Percentiles rank a stretch among this genome's conserved stretches.
Conservation (phyloP, 2,888 invertebrate species). For the Dioctria linearis region DNA sequence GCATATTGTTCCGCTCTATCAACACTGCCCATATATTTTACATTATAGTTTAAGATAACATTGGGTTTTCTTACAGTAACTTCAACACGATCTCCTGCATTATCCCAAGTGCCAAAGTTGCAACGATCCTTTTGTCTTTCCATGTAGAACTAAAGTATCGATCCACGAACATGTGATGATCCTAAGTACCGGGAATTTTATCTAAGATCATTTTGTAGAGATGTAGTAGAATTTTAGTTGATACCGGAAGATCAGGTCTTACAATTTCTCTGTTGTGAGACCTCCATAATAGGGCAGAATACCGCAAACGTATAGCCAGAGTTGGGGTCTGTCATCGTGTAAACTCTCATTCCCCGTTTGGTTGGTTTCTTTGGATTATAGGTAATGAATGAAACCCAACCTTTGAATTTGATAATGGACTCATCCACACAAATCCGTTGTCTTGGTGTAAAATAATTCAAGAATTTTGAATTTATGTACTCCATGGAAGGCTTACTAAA, state of each 20-base stretch:
- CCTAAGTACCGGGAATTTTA: background rate
- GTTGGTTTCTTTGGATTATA: background rate
- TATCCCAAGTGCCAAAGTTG: too few relatives aligned
- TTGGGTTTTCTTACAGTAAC: too few relatives aligned
- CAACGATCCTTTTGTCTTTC: too few relatives aligned
- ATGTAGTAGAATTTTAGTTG: background rate
- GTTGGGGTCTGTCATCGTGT: background rate
- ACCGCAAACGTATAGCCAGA: background rate
- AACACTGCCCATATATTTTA: too few relatives aligned
- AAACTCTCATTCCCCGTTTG: background rate
- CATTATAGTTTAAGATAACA: too few relatives aligned
- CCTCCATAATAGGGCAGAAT: background rate
- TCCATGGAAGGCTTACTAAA: background rate
- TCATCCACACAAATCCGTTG: background rate
- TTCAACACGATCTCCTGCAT: too few relatives aligned
- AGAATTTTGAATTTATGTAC: background rate
- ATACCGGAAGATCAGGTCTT: background rate
- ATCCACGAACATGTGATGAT: background rate
- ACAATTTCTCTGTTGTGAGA: background rate
- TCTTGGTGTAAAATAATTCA: background rate
- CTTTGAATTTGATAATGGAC: background rate
- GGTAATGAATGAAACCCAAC: background rate
- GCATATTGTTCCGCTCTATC: too few relatives aligned
- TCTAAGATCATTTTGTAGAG: background rate
- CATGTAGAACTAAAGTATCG: background rate